Evolutionary conservation across 2,888 invertebrate genomes (phyloP).

Genomic region (Cancer borealis): DNA sequence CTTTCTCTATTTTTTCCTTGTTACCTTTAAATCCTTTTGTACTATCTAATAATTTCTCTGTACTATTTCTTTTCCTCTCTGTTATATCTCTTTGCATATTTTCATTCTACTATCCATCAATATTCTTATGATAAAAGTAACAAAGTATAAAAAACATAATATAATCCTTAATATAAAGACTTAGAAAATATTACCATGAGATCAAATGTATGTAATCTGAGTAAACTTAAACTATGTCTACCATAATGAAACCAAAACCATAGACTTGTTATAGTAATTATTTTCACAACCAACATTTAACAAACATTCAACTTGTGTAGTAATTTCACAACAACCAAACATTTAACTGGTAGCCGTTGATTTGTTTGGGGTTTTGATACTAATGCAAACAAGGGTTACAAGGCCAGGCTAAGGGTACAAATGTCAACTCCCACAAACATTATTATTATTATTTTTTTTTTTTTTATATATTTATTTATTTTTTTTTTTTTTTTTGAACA

Average conservation of each 20-base stretch:
- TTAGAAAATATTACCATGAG: background rate
- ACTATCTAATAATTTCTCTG: background rate
- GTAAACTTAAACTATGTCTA: background rate
- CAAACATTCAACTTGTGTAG: background rate
- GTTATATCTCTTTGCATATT: background rate
- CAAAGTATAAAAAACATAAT: background rate
- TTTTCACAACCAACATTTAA: background rate
- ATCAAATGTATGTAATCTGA: background rate
- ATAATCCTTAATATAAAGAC: background rate
- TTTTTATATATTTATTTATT: no score
- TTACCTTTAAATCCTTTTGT: background rate
- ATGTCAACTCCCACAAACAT: constrained; percentile 7
- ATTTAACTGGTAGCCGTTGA: background rate
- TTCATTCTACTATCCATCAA: background rate
- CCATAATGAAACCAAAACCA: background rate
- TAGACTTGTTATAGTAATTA: background rate
- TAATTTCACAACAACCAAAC: background rate
- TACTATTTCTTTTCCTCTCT: background rate
- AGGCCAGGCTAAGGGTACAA: background rate
- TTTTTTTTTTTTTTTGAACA: no score
- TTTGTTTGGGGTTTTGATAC: background rate
- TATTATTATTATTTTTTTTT: no score
- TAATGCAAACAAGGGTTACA: background rate
- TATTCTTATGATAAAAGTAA: background rate
- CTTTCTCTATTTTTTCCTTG: background rate